These are phyloP conservation scores for Hassar affinis DNA, from an alignment of 2,113 vertebrate species.

Conservation along the genomic window DNA sequence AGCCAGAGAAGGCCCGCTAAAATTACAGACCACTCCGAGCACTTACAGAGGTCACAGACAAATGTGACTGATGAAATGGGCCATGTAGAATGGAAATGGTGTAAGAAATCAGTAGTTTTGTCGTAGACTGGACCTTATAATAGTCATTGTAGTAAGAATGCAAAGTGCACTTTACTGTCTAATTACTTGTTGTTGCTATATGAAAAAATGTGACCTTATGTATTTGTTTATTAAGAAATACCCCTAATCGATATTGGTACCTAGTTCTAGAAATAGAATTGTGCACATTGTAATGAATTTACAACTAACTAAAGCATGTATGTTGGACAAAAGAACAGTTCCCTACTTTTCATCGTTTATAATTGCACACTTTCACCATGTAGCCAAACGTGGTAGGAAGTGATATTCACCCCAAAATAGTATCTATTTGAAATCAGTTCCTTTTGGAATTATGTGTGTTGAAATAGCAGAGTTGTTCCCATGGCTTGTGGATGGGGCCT, in stretches of 20 bases:
- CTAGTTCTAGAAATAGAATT: not conserved
- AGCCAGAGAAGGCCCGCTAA: constrained; percentile 42
- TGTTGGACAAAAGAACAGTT: too few species aligned
- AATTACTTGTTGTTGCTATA: not conserved
- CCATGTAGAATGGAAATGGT: constrained; percentile 19
- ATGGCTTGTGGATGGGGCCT: constrained; percentile 49
- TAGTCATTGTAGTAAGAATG: not conserved
- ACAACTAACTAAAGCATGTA: not conserved
- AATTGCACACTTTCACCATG: not conserved
- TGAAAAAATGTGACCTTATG: not conserved
- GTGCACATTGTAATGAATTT: not conserved
- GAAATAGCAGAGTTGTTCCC: constrained; percentile 54
- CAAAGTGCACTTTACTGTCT: not conserved
- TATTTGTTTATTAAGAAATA: not conserved
- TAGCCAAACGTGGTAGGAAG: not conserved
- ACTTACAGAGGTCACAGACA: constrained; percentile 13
- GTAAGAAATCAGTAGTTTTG: constrained; percentile 13
- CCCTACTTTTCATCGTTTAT: not conserved
- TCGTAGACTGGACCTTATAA: not conserved
- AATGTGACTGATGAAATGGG: constrained; percentile 27
- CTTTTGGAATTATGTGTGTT: constrained; percentile 36
- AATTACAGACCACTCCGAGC: constrained; percentile 53
- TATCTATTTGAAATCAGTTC: constrained; percentile 10
- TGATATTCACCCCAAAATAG: not conserved
- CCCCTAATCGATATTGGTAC: not conserved